phyloP scores from a whole-genome alignment of 1,140 invertebrate genomes.

The Harpegnathos saltator region DNA sequence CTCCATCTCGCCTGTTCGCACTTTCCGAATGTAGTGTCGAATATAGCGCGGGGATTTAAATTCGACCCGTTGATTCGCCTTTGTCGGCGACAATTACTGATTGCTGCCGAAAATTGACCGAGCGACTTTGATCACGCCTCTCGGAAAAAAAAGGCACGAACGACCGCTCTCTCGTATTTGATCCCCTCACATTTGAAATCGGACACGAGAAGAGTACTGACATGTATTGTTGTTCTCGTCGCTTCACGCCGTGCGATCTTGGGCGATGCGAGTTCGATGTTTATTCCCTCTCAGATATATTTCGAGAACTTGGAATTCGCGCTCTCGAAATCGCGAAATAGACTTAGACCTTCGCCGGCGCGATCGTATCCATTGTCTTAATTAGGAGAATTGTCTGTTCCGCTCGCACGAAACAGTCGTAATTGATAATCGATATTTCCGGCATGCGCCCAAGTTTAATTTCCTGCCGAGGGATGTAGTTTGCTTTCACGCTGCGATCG shows the following conservation, averaged over 20 bases:
- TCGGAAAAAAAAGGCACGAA: neutral
- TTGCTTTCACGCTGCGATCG: conserved; percentile 41
- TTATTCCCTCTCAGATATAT: neutral
- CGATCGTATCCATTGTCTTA: conserved; percentile 36
- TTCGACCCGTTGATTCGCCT: conserved; percentile 19
- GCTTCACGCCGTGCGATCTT: neutral
- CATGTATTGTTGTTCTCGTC: neutral
- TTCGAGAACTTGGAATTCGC: neutral
- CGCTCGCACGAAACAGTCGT: conserved; percentile 3
- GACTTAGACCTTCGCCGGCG: neutral
- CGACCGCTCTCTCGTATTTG: too few species aligned
- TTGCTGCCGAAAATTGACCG: conserved; percentile 12
- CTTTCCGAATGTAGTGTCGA: conserved; percentile 11
- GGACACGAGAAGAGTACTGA: neutral
- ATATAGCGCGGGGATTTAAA: conserved; percentile 49
- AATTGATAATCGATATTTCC: conserved; percentile 60
- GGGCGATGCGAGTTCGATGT: too few species aligned
- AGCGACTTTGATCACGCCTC: neutral
- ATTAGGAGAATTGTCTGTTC: conserved; percentile 41
- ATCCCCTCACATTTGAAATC: neutral
- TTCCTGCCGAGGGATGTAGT: conserved; percentile 44
- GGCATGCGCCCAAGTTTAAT: conserved; percentile 53
- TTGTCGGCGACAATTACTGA: neutral
- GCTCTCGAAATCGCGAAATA: conserved; percentile 7
- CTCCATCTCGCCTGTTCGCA: conserved; percentile 35